phyloP scores from a whole-genome alignment of 2,888 invertebrate species.

The Saturnia pavonia region DNA sequence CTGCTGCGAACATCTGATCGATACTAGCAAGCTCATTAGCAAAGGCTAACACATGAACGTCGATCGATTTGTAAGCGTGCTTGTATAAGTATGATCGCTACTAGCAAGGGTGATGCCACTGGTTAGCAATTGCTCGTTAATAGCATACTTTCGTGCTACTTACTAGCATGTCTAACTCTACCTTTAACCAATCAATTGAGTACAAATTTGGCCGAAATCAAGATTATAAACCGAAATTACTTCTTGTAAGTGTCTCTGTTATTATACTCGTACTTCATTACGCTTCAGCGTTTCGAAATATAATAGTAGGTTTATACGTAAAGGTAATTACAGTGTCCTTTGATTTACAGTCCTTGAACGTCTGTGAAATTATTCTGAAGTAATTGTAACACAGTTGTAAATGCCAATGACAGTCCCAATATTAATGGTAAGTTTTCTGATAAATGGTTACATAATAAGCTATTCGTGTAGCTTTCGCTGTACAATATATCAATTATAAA shows the following conservation, averaged over 20 bases:
- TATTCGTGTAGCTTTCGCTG: too few species aligned
- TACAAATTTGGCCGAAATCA: neutral
- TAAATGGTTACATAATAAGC: neutral
- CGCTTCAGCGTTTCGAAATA: neutral
- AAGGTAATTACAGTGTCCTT: slow-evolving; percentile 3
- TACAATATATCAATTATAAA: too few species aligned
- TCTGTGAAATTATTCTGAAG: neutral
- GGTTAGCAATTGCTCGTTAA: too few species aligned
- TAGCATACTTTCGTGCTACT: too few species aligned
- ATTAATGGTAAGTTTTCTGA: neutral
- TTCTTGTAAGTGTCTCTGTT: neutral
- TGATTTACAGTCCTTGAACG: slow-evolving; percentile 5
- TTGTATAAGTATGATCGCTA: too few species aligned
- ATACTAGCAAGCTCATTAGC: too few species aligned
- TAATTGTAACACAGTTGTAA: neutral
- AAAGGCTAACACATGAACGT: too few species aligned
- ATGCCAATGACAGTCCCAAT: neutral
- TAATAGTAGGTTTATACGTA: neutral
- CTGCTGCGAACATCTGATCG: too few species aligned
- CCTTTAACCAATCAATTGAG: too few species aligned
- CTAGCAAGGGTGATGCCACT: too few species aligned
- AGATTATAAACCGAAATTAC: neutral
- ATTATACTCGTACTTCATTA: neutral
- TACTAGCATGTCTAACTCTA: too few species aligned
- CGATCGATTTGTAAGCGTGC: too few species aligned